These are phyloP conservation scores for Riptortus pedestris DNA, from an alignment of 1,140 invertebrate species.

Conservation along the genomic window DNA sequence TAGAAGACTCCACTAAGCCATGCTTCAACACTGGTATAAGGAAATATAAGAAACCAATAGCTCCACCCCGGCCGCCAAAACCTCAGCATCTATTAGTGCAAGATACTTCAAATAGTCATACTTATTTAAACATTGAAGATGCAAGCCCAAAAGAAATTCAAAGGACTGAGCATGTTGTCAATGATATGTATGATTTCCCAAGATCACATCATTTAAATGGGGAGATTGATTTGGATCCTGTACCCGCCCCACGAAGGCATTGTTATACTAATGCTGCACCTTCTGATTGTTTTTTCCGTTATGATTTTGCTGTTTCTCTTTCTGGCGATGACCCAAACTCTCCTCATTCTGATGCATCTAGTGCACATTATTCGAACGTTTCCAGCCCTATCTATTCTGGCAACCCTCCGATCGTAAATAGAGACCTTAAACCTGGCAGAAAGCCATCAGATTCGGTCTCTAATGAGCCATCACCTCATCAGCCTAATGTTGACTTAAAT, in stretches of 20 bases:
- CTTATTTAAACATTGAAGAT: slow-evolving; percentile 34
- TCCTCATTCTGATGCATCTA: slow-evolving; percentile 37
- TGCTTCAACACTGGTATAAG: slow-evolving; percentile 41
- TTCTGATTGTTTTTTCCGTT: slow-evolving; percentile 48
- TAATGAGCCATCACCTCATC: slow-evolving; percentile 35
- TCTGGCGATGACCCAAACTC: slow-evolving; percentile 41
- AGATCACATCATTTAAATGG: slow-evolving; percentile 48
- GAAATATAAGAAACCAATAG: slow-evolving; percentile 40
- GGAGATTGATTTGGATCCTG: slow-evolving; percentile 29
- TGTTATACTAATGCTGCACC: slow-evolving; percentile 63
- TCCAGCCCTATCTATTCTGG: slow-evolving; percentile 39
- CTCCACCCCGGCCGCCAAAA: slow-evolving; percentile 66
- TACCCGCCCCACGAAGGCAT: slow-evolving; percentile 39
- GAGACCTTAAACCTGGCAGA: slow-evolving; percentile 63
- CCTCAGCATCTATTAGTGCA: slow-evolving; percentile 46
- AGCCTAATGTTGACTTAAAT: slow-evolving; percentile 41
- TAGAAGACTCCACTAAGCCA: slow-evolving; percentile 39
- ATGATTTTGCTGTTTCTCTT: slow-evolving; percentile 39
- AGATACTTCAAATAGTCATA: slow-evolving; percentile 35
- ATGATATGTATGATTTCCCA: slow-evolving; percentile 64
- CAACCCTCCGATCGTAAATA: slow-evolving; percentile 58
- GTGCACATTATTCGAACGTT: slow-evolving; percentile 47
- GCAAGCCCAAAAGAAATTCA: slow-evolving; percentile 23
- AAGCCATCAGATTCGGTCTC: slow-evolving; percentile 44
- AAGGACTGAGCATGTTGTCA: slow-evolving; percentile 34